Conservation (phyloP, 2,797 vertebrate genomes). For the Sebastiscus albofasciatus region DNA sequence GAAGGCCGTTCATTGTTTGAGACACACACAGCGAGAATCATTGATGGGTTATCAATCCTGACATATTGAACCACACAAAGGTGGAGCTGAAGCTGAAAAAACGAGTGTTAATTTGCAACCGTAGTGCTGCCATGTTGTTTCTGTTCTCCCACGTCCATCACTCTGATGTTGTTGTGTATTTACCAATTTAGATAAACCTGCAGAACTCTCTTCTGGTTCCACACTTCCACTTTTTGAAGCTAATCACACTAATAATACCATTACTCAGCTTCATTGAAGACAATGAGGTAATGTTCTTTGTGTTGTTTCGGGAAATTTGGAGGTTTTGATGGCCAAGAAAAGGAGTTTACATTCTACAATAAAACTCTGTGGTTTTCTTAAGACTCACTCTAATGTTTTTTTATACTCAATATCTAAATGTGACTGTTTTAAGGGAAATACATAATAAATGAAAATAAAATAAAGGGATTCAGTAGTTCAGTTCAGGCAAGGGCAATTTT, state of each 20-base stretch:
- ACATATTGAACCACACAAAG: slow-evolving; percentile 54
- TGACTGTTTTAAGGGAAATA: not conserved
- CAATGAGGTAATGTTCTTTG: not conserved
- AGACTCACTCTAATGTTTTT: not conserved
- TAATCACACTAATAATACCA: not conserved
- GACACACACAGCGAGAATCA: slow-evolving; percentile 39
- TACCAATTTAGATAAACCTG: not conserved
- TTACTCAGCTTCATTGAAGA: not conserved
- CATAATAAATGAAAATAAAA: not conserved
- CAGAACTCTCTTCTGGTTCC: not conserved
- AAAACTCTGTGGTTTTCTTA: not conserved
- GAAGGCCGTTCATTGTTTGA: slow-evolving; percentile 49
- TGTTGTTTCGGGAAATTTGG: not conserved
- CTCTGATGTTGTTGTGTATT: not conserved
- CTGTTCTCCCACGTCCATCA: not conserved
- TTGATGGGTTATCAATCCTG: slow-evolving; percentile 64
- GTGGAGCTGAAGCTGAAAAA: not conserved
- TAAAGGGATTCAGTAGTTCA: not conserved
- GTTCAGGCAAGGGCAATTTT: not conserved
- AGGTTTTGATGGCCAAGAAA: not conserved
- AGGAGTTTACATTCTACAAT: not conserved
- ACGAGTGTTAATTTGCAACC: not conserved
- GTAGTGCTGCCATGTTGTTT: not conserved
- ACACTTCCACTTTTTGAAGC: not conserved
- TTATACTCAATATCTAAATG: not conserved